phyloP scores from a whole-genome alignment of 2,113 vertebrate species.

The Oenanthe oenanthe region DNA sequence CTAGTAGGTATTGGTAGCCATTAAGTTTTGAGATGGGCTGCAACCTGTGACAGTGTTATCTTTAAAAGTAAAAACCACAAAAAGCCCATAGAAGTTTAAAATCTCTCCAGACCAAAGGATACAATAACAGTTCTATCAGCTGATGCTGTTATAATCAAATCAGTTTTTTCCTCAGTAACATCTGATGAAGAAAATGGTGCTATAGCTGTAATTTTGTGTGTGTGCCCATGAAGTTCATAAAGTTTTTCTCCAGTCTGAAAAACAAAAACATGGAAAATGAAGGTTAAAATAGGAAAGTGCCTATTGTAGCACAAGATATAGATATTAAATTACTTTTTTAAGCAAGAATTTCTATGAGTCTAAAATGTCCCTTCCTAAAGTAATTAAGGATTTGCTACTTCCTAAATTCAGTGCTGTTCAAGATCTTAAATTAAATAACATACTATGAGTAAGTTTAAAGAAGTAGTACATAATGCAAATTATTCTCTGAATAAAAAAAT shows the following conservation, averaged over 20 bases:
- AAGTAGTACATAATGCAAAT: background rate
- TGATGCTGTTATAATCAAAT: slow-evolving; percentile 88
- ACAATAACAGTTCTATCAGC: slow-evolving; percentile 92
- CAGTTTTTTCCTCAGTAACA: slow-evolving; percentile 55
- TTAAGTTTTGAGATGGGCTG: background rate
- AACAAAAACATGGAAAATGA: slow-evolving; percentile 10
- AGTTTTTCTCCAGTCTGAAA: slow-evolving; percentile 91
- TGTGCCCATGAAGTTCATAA: slow-evolving; percentile 87
- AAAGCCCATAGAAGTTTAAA: background rate
- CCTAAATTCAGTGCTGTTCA: background rate
- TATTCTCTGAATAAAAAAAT: background rate
- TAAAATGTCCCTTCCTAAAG: background rate
- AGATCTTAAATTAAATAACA: background rate
- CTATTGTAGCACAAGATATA: background rate
- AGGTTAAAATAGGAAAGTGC: background rate
- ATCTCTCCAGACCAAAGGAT: slow-evolving; percentile 79
- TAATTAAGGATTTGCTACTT: background rate
- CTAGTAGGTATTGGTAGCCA: background rate
- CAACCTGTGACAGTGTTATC: background rate
- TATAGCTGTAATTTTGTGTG: slow-evolving; percentile 92
- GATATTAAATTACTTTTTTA: background rate
- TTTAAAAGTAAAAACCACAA: background rate
- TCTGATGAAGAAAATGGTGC: slow-evolving; percentile 73
- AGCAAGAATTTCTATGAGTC: background rate
- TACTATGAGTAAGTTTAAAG: background rate